These are phyloP conservation scores for Drosophila picticornis DNA, from an alignment of 2,888 invertebrate genomes.

Conservation along the genomic window DNA sequence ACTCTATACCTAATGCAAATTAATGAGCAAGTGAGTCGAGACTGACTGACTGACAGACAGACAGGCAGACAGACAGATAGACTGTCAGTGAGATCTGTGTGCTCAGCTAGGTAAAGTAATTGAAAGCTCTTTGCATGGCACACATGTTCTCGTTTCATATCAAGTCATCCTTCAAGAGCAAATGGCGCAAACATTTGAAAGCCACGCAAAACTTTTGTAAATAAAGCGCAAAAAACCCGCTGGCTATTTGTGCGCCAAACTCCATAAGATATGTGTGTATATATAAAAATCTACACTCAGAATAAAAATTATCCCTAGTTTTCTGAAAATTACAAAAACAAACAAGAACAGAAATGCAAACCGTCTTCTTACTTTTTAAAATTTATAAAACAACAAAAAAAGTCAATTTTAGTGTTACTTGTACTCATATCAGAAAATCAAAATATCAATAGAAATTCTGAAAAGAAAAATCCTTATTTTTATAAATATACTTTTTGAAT, in stretches of 20 bases:
- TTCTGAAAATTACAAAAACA: neutral
- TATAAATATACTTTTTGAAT: neutral
- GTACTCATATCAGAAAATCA: neutral
- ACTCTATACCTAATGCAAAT: neutral
- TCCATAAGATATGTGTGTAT: constrained; percentile 12
- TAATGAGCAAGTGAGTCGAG: constrained; percentile 3
- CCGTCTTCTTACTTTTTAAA: too few species aligned
- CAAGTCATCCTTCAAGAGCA: constrained; percentile 5
- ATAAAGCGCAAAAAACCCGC: constrained; percentile 31
- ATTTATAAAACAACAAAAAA: neutral
- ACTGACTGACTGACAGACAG: neutral
- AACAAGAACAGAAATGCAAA: too few species aligned
- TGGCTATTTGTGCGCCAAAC: constrained; percentile 63
- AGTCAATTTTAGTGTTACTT: neutral
- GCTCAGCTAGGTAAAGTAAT: constrained; percentile 20
- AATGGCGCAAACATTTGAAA: constrained; percentile 38
- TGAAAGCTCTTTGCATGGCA: constrained; percentile 18
- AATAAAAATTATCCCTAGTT: rapidly evolving
- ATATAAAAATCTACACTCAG: neutral
- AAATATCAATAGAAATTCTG: neutral
- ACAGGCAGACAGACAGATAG: neutral
- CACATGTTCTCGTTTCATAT: constrained; percentile 15
- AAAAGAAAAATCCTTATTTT: neutral
- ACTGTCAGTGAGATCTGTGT: neutral
- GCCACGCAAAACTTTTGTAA: constrained; percentile 39